Evolutionary conservation across 2,888 invertebrate species (phyloP).

Genomic region (Trachelus iudaicus): DNA sequence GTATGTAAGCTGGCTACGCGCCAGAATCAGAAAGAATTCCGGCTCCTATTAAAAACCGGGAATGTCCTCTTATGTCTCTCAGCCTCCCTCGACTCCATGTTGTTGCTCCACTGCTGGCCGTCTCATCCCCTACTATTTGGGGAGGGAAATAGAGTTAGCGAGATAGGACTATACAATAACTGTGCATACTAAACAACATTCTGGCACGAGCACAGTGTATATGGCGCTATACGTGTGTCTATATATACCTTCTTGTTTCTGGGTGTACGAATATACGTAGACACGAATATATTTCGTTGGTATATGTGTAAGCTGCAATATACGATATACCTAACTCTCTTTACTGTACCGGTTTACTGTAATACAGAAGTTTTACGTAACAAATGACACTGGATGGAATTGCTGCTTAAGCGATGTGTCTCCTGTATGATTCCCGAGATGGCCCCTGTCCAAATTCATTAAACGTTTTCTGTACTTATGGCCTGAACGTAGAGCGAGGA

Average conservation of each 20-base stretch:
- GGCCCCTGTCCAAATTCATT: constrained; percentile 53
- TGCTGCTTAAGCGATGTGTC: constrained; percentile 45
- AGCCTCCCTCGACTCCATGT: constrained; percentile 13
- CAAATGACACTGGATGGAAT: constrained; percentile 35
- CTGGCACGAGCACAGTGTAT: neutral
- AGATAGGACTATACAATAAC: constrained; percentile 16
- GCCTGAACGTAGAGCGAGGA: constrained; percentile 31
- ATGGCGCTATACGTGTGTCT: neutral
- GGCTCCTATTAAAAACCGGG: constrained; percentile 48
- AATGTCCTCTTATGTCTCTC: constrained; percentile 46
- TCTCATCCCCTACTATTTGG: constrained; percentile 1
- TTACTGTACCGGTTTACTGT: neutral
- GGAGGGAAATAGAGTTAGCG: constrained; percentile 23
- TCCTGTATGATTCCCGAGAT: constrained; percentile 43
- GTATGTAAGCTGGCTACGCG: constrained; percentile 40
- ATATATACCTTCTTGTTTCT: neutral
- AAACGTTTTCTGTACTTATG: constrained; percentile 39
- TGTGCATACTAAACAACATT: constrained; percentile 20
- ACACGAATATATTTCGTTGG: neutral
- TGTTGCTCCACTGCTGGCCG: constrained; percentile 5
- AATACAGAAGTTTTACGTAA: constrained; percentile 21
- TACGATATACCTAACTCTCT: neutral
- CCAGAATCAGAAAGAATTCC: constrained; percentile 49
- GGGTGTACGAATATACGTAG: neutral
- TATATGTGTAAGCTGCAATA: neutral